These are phyloP conservation scores for human DNA, from an alignment of 2,113 vertebrate genomes.

Conservation along the genomic window DNA sequence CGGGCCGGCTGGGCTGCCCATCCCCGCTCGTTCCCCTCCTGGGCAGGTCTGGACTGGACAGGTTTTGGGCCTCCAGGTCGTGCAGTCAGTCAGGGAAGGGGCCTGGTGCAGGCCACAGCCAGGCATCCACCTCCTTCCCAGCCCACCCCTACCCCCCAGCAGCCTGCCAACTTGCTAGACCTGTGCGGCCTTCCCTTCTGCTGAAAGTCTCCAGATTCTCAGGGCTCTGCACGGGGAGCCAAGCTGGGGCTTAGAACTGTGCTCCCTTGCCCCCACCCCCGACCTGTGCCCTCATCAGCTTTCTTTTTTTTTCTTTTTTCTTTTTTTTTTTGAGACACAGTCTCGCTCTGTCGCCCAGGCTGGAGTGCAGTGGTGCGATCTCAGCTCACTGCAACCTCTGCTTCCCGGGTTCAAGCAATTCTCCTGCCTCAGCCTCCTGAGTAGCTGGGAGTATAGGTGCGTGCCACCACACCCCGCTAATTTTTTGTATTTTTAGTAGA, in stretches of 20 bases:
- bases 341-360: no score
- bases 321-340: no score
- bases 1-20: not conserved
- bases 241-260: not conserved
- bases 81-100: not conserved
- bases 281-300: not conserved
- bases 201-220: not conserved
- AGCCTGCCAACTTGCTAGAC: not conserved
- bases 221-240: not conserved
- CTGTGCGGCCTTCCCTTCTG: not conserved
- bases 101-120: not conserved
- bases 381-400: no score
- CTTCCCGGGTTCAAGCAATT: no score
- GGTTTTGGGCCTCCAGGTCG: not conserved
- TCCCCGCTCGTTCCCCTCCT: not conserved
- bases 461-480: no score
- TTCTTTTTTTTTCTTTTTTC: not conserved
- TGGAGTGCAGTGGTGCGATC: no score
- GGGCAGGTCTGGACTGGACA: not conserved
- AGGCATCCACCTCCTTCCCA: not conserved
- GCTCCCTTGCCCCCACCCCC: not conserved
- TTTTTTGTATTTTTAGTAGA: no score
- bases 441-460: no score
- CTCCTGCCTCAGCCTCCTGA: no score
- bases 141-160: not conserved